These are phyloP conservation scores for Enteromius viviparus DNA, from an alignment of 2,797 vertebrate species.

Conservation along the genomic window DNA sequence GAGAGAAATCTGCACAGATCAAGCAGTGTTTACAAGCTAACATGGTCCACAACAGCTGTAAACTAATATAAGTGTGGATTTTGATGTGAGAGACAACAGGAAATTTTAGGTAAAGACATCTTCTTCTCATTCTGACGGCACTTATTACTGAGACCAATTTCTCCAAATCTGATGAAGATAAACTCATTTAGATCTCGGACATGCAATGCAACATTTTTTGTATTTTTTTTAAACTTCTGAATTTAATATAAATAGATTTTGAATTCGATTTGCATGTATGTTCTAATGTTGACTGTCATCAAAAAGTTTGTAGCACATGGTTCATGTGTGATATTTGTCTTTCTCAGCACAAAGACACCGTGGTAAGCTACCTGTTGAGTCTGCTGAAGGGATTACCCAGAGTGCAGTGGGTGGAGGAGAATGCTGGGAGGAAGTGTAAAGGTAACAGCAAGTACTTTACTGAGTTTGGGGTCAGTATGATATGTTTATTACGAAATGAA, in stretches of 20 bases:
- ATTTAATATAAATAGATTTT: neutral
- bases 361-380: slow-evolving; percentile 92
- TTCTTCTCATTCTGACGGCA: no score
- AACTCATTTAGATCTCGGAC: no score
- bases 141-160: no score
- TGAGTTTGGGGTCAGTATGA: neutral
- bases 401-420: slow-evolving; percentile 97
- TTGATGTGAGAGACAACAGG: no score
- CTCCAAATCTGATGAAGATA: no score
- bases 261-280: neutral
- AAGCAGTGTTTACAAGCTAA: no score
- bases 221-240: no score
- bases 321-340: slow-evolving; percentile 62
- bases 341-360: slow-evolving; percentile 89
- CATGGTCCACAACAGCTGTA: no score
- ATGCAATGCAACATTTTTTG: neutral
- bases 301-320: slow-evolving; percentile 43
- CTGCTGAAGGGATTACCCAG: slow-evolving; percentile 91
- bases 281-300: neutral
- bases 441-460: slow-evolving; percentile 62
- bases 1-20: no score
- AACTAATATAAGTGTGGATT: no score
- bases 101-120: no score
- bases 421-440: slow-evolving; percentile 86
- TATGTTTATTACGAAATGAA: neutral